Evolutionary conservation across 2,797 vertebrate genomes (phyloP).

Genomic region (Rhabdomys pumilio): DNA sequence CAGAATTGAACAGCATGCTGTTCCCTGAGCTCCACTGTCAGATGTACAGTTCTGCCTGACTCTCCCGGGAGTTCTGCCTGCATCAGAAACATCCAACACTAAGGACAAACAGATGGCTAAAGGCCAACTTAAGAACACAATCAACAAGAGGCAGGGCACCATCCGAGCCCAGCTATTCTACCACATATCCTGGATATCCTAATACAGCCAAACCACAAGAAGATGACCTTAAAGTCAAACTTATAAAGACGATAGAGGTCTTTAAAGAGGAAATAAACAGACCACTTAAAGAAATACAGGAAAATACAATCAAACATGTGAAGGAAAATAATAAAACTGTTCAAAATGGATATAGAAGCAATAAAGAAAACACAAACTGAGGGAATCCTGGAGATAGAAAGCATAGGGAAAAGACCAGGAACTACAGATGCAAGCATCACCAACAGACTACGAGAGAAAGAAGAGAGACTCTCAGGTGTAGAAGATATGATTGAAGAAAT

Average conservation of each 20-base stretch:
- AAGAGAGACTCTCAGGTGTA: background rate
- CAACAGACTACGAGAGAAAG: background rate
- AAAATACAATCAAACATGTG: background rate
- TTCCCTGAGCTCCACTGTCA: background rate
- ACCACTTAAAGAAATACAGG: background rate
- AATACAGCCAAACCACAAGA: background rate
- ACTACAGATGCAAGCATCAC: background rate
- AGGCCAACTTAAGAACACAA: background rate
- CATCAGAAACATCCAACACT: background rate
- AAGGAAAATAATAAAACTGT: background rate
- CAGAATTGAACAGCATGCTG: background rate
- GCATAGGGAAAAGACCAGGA: background rate
- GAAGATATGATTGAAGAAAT: background rate
- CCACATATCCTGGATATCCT: background rate
- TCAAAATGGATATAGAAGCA: background rate
- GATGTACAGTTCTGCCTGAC: background rate
- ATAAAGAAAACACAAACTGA: background rate
- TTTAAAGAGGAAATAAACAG: background rate
- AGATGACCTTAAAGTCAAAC: background rate
- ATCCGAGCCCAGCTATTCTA: background rate
- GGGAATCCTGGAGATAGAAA: background rate
- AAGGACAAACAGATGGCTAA: background rate
- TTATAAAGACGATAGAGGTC: background rate
- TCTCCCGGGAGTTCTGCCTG: background rate
- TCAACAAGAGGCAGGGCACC: background rate